Base-by-base conservation (phyloP, 2,113 vertebrate species). In the Ciconia boyciana region DNA sequence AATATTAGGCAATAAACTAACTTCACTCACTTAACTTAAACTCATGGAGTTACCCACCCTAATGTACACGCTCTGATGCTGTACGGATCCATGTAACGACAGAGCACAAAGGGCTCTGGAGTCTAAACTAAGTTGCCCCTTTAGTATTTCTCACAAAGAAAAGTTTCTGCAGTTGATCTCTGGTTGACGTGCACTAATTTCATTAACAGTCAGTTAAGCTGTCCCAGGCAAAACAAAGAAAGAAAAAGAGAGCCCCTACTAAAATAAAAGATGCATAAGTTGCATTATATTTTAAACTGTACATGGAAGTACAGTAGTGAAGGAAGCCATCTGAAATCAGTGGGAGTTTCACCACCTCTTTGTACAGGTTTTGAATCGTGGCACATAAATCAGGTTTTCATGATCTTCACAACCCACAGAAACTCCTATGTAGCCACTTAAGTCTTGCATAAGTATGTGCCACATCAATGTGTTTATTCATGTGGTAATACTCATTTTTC, bases 1-100 rank as follows among this genome's bases (percentile, higher is more conserved):
- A 94, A 76, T 87, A 94, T 91, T 93, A 87, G 93, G 71, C 60
- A 87, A 93, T 93, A 91, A 92, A 87, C 54, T 89, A 78, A 51
- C 75, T 84, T 74, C 32, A 58, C 29, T 86, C 28, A 49, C 36
- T 57, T 41, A 64, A 60, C 36, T 60, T 87, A 55, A 83, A 65
- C 24, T 78, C 48, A 51, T 4, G 52, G 28, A 77, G 20, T 62
- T 55, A 77, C 17, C 36, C 29, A 46, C 66, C n/a, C 49, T 93
- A 90, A 90, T 32, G 64, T 94, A 82, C 34, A 68, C 16, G 32
- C 29, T 96, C 86, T 83, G 57, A 74, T 55, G 60, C 57, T 24
- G 13, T 55, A 76, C 22, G 71, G 84, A 91, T 80, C 41, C n/a
- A 54, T 44, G 41, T 70, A 81, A 48, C 54, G 92, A 55, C 7